Evolutionary conservation across 2,113 vertebrate genomes (phyloP), one percentile per base, ranked within the genome.

Genomic region (Nettapus auritus): DNA sequence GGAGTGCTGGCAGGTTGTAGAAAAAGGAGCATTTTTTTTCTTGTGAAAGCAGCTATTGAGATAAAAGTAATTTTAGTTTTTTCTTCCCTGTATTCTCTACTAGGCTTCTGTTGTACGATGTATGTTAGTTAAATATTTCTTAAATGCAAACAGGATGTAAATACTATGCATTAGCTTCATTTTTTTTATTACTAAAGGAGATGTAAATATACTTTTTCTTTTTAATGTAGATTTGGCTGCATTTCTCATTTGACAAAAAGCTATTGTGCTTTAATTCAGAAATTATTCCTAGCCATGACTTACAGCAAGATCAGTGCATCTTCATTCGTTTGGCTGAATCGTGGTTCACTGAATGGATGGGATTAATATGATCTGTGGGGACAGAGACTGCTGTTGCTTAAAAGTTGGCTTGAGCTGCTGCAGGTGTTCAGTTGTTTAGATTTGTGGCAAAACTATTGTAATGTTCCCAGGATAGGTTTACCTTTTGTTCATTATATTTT

Each of bases 161-260:
- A 11, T 67, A 91, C 34, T 13, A 50, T 71, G n/a, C 10, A 46
- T 33, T 57, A 77, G 40, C 13, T 91, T 29, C 22, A 62, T 8
- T 73, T 87, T 68, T 68, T 68, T 82, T 68, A 34, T 46, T 66
- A 59, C 50, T 80, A 63, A 89, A 53, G 8, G 46, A 42, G 33
- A 48, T 10, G 31, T 44, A 25, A 8, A 8, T n/a, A 22, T 38
- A 18, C 38, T 6, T n/a, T 42, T 50, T 38, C 8, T 28, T 23
- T 28, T 18, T 2, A 33, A 29, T 23, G 7, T 59, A 33, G 38
- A 19, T 74, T 52, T 40, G 69, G 18, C 60, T 50, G 42, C 11
- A 57, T 94, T 94, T 89, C 42, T 90, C 5, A 38, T 74, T 85
- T 93, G 64, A 73, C 40, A 87, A 69, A 89, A 69, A 81, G 11